A percentile compares a stretch with the other conserved stretches of the same genome.
phyloP scores from a whole-genome alignment of 92 coral and sea anemone species.

The Isaurus tuberculatus region DNA sequence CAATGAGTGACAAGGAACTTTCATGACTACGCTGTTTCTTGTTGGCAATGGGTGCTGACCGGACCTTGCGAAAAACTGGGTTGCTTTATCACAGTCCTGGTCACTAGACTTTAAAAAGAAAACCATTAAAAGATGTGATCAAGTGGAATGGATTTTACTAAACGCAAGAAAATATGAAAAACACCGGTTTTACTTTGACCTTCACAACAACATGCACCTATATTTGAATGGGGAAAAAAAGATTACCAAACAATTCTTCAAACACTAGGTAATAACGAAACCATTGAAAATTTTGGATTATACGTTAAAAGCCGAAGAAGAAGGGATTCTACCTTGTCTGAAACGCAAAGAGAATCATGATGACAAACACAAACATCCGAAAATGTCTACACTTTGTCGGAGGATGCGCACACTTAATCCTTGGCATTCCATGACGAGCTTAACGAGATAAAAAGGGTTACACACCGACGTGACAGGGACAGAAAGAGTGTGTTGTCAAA shows the following conservation, averaged over 20 bases:
- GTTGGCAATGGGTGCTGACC: constrained; percentile 65
- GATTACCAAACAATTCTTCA: background rate
- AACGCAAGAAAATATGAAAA: constrained; percentile 20
- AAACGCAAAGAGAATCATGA: no score
- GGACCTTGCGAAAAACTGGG: constrained; percentile 23
- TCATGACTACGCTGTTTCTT: constrained; percentile 41
- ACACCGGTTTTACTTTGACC: constrained; percentile 43
- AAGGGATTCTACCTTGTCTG: no score
- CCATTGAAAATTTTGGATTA: background rate
- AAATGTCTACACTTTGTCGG: constrained; percentile 18
- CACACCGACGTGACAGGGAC: constrained; percentile 41
- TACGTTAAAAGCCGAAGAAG: background rate
- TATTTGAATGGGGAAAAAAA: constrained; percentile 15
- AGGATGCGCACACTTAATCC: constrained; percentile 1
- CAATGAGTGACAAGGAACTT: constrained; percentile 51
- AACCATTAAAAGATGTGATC: constrained; percentile 22
- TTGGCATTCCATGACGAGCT: constrained; percentile 57
- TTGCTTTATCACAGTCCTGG: constrained; percentile 23
- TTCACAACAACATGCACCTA: constrained; percentile 26
- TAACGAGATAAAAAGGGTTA: no score
- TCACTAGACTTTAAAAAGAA: constrained; percentile 10
- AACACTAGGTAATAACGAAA: background rate
- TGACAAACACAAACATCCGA: constrained; percentile 3
- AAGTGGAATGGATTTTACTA: constrained; percentile 24
- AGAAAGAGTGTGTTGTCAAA: constrained; percentile 66